These are phyloP conservation scores for Polypedilum vanderplanki DNA, from an alignment of 1,140 invertebrate species.

Conservation along the genomic window DNA sequence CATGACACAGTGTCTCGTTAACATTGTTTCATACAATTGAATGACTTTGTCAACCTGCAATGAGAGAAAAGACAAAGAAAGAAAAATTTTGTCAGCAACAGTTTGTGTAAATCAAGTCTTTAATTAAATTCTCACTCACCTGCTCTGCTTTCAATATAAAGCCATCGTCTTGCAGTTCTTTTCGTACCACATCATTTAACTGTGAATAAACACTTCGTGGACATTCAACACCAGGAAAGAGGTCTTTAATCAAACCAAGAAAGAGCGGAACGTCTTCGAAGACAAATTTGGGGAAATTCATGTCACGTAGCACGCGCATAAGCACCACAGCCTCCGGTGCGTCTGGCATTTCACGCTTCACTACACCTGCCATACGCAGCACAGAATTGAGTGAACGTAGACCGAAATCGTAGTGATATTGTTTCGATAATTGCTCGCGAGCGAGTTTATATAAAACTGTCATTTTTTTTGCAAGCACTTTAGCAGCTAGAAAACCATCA, in stretches of 20 bases:
- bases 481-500: conserved; percentile 79
- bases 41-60: conserved; percentile 77
- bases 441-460: conserved; percentile 80
- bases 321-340: conserved; percentile 76
- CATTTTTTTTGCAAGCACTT: conserved; percentile 87
- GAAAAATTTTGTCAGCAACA: conserved; percentile 25
- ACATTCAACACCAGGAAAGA: conserved; percentile 84
- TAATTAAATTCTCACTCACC: conserved; percentile 45
- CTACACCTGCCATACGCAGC: conserved; percentile 78
- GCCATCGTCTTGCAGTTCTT: conserved; percentile 55
- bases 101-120: conserved; percentile 29
- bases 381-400: conserved; percentile 80
- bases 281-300: conserved; percentile 89
- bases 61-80: conserved; percentile 26
- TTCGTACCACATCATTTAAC: conserved; percentile 71
- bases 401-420: conserved; percentile 92
- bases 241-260: conserved; percentile 75
- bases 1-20: conserved; percentile 87
- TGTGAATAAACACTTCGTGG: conserved; percentile 75
- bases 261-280: conserved; percentile 86
- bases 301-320: conserved; percentile 81
- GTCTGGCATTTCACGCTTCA: conserved; percentile 67
- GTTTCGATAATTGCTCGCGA: conserved; percentile 79
- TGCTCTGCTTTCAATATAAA: conserved; percentile 70
- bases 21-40: conserved; percentile 89